These are phyloP conservation scores for Tonatia bakeri DNA, from an alignment of 2,113 vertebrate genomes.

Conservation along the genomic window DNA sequence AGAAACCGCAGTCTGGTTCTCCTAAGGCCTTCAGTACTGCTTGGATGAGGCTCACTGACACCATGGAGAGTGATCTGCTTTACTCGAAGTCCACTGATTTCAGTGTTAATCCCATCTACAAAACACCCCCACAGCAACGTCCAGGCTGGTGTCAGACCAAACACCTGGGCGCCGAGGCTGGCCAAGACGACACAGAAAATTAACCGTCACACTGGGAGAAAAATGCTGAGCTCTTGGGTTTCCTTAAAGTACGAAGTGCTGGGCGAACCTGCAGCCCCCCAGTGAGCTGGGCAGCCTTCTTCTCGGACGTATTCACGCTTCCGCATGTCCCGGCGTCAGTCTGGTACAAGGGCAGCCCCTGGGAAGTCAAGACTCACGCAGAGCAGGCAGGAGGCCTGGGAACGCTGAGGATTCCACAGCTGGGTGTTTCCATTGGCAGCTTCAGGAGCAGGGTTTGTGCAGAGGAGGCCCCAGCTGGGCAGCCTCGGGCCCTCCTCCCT, in stretches of 20 bases:
- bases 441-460: not conserved
- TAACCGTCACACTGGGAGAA: not conserved
- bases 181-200: not conserved
- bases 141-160: not conserved
- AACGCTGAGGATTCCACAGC: not conserved
- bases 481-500: not conserved
- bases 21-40: not conserved
- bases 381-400: accelerated
- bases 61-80: not conserved
- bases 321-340: accelerated
- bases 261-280: not conserved
- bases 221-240: not conserved
- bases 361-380: too few relatives aligned
- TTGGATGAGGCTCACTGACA: not conserved
- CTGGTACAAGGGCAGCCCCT: not conserved
- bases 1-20: not conserved
- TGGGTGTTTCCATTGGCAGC: not conserved
- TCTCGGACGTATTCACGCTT: accelerated
- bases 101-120: not conserved
- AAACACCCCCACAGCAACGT: not conserved
- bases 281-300: not conserved
- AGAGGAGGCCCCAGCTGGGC: accelerated
- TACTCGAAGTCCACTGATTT: not conserved
- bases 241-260: not conserved
- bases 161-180: not conserved